Evolutionary conservation across 2,113 vertebrate species (phyloP).

Genomic region (Microtus montanus): DNA sequence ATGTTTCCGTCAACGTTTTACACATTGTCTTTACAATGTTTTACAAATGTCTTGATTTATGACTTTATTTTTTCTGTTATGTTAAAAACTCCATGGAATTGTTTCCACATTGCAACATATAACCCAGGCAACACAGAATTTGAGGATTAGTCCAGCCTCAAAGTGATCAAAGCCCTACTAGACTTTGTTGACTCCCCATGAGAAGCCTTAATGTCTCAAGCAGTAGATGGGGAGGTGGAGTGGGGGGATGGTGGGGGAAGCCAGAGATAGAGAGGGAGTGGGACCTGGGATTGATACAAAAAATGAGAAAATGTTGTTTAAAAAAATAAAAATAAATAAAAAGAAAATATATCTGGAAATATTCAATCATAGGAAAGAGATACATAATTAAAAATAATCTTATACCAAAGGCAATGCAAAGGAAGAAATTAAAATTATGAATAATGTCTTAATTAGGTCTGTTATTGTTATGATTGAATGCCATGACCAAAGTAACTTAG

Average conservation of each 20-base stretch:
- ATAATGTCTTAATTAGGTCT: not conserved
- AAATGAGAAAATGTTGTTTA: too few relatives aligned
- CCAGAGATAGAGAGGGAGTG: too few relatives aligned
- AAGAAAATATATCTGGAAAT: not conserved
- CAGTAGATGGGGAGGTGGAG: too few relatives aligned
- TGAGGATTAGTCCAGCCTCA: too few relatives aligned
- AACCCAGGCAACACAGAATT: not conserved
- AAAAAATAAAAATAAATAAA: too few relatives aligned
- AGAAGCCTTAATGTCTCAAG: too few relatives aligned
- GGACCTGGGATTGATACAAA: too few relatives aligned
- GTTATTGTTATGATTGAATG: not conserved
- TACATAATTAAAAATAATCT: slow-evolving; percentile 20
- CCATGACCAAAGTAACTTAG: not conserved
- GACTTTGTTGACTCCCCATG: too few relatives aligned
- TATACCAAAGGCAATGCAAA: not conserved
- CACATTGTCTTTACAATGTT: not conserved
- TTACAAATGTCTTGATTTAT: not conserved
- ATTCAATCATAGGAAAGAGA: not conserved
- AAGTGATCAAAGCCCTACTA: too few relatives aligned
- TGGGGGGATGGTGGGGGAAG: accelerated
- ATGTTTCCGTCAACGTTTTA: not conserved
- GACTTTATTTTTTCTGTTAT: not conserved
- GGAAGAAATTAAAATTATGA: not conserved
- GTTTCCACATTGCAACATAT: not conserved
- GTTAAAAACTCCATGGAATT: not conserved